phyloP scores from a whole-genome alignment of 2,888 invertebrate genomes.

The Drosophila tripunctata region DNA sequence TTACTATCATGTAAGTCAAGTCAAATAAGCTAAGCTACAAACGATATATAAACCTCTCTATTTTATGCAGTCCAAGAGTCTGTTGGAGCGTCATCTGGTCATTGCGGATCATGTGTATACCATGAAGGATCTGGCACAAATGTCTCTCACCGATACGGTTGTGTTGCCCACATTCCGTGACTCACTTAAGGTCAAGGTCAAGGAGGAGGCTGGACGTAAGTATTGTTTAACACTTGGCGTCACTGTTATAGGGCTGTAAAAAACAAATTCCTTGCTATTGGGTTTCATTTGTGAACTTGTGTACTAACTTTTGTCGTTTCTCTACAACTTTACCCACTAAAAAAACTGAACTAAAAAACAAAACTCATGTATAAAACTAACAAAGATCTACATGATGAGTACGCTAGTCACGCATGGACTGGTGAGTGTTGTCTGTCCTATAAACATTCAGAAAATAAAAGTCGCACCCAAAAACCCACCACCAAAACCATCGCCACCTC shows the following conservation, averaged over 20 bases:
- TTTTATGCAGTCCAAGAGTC: constrained; percentile 89
- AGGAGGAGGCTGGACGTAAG: constrained; percentile 91
- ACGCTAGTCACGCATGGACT: constrained; percentile 83
- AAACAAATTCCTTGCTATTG: constrained; percentile 60
- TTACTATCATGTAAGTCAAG: constrained; percentile 89
- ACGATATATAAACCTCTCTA: neutral
- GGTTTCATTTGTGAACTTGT: constrained; percentile 48
- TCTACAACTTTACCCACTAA: constrained; percentile 53
- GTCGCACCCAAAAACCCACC: constrained; percentile 46
- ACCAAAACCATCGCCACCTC: constrained; percentile 54
- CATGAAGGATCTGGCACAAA: constrained; percentile 89
- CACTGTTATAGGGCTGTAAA: too few relatives aligned
- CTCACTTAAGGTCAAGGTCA: constrained; percentile 89
- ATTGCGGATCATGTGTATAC: constrained; percentile 91
- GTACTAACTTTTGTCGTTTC: constrained; percentile 67
- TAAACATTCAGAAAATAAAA: too few relatives aligned
- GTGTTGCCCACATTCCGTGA: constrained; percentile 90
- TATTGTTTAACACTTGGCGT: too few relatives aligned
- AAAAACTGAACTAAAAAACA: constrained; percentile 42
- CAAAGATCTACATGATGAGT: constrained; percentile 83
- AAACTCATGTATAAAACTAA: constrained; percentile 36
- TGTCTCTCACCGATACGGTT: constrained; percentile 86
- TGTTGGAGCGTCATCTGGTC: constrained; percentile 95
- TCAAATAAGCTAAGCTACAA: too few relatives aligned
- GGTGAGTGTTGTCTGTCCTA: constrained; percentile 81